These are phyloP conservation scores for Meganola albula DNA, from an alignment of 2,888 invertebrate species.

Conservation along the genomic window DNA sequence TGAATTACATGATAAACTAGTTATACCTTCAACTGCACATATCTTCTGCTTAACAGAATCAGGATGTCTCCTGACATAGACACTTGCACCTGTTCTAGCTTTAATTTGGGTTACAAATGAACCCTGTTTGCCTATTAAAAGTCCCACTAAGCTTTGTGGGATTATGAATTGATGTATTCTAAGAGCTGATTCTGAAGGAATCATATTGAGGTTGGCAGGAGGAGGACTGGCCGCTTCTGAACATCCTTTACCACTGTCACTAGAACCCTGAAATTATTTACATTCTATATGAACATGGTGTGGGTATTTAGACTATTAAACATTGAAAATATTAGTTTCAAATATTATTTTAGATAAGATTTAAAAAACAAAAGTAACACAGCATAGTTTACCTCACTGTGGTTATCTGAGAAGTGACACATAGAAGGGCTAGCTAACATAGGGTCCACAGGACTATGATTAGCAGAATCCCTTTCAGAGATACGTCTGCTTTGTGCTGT, in stretches of 20 bases:
- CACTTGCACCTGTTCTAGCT: constrained; percentile 85
- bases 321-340: too few relatives aligned
- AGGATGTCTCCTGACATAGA: constrained; percentile 88
- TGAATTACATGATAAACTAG: not conserved
- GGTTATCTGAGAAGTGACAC: constrained; percentile 83
- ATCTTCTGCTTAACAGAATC: constrained; percentile 85
- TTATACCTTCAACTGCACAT: constrained; percentile 87
- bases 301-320: too few relatives aligned
- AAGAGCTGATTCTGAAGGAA: constrained; percentile 61
- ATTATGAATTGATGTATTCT: constrained; percentile 85
- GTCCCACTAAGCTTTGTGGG: constrained; percentile 87
- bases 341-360: too few relatives aligned
- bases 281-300: not conserved
- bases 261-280: constrained; percentile 79
- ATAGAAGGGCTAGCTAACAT: constrained; percentile 82
- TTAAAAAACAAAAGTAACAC: too few relatives aligned
- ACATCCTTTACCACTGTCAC: constrained; percentile 90
- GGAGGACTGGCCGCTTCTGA: constrained; percentile 85
- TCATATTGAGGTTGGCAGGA: constrained; percentile 76
- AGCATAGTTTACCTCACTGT: constrained; percentile 76
- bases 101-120: constrained; percentile 89
- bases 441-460: constrained; percentile 86
- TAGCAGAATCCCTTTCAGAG: constrained; percentile 83
- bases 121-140: constrained; percentile 91
- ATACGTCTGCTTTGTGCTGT: constrained; percentile 56